Conservation (phyloP, 2,888 invertebrate species). For the Sceliomorpha sp. region DNA sequence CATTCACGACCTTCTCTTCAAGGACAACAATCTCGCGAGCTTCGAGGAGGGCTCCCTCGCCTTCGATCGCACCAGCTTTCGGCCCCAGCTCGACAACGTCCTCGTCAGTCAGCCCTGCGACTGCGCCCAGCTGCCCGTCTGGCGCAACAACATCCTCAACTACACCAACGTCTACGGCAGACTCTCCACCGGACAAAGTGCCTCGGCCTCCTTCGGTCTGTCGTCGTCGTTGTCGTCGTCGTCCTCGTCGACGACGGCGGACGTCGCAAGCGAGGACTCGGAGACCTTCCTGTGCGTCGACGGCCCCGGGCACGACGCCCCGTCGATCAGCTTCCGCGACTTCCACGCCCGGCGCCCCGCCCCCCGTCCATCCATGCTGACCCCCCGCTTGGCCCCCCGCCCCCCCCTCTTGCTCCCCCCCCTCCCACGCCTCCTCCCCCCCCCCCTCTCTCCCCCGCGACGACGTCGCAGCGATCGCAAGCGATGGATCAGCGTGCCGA, state of each 20-base stretch:
- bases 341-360: slow-evolving; percentile 71
- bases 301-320: slow-evolving; percentile 53
- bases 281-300: slow-evolving; percentile 72
- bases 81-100: slow-evolving; percentile 83
- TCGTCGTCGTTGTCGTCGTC: too few species aligned
- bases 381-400: slow-evolving; percentile 64
- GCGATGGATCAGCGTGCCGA: slow-evolving; percentile 77
- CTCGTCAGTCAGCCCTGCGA: slow-evolving; percentile 83
- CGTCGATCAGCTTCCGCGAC: slow-evolving; percentile 64
- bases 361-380: slow-evolving; percentile 68
- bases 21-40: slow-evolving; percentile 84
- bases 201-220: slow-evolving; percentile 41
- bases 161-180: slow-evolving; percentile 72
- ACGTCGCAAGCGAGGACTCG: slow-evolving; percentile 67
- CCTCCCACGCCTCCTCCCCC: slow-evolving; percentile 59
- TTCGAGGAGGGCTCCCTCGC: slow-evolving; percentile 83
- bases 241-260: too few species aligned
- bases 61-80: slow-evolving; percentile 83
- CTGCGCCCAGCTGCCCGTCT: slow-evolving; percentile 81
- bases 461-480: slow-evolving; percentile 77
- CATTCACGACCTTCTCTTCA: slow-evolving; percentile 83
- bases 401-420: slow-evolving; percentile 60
- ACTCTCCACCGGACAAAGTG: slow-evolving; percentile 63
- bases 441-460: slow-evolving; percentile 75
- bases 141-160: slow-evolving; percentile 75